A percentile compares a stretch with the other conserved stretches of the same genome.
Evolutionary conservation across 2,113 vertebrate genomes (phyloP).

Genomic region (Gulo gulo): DNA sequence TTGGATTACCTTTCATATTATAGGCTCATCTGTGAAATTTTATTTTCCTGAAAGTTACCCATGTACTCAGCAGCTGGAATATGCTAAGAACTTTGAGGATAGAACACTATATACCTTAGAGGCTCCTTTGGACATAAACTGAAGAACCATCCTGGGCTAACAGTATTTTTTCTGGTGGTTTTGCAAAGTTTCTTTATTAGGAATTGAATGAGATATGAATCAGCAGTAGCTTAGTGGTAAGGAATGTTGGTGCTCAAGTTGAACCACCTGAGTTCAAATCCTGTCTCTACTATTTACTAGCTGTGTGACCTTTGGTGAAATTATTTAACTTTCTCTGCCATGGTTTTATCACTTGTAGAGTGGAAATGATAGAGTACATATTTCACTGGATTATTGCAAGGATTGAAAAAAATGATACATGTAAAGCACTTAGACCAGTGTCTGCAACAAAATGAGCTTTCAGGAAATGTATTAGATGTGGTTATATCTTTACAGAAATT

Average conservation of each 20-base stretch:
- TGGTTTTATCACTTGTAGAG: neutral
- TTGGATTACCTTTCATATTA: neutral
- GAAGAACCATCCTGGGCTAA: neutral
- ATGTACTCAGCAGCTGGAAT: neutral
- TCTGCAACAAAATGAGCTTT: neutral
- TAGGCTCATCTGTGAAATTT: neutral
- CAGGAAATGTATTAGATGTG: neutral
- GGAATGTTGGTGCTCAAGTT: neutral
- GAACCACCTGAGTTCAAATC: neutral
- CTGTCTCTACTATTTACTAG: neutral
- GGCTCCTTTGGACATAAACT: neutral
- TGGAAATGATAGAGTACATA: neutral
- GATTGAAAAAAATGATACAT: neutral
- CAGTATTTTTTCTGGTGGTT: neutral
- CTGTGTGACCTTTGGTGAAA: neutral
- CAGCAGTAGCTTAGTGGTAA: neutral
- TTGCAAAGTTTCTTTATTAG: neutral
- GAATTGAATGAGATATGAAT: neutral
- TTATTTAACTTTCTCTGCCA: neutral
- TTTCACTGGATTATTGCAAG: neutral
- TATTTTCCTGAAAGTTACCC: neutral
- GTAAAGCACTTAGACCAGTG: neutral
- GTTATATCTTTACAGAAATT: conserved; percentile 11
- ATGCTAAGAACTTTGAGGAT: neutral
- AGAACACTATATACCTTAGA: neutral